These are phyloP conservation scores for Macrochelys suwanniensis DNA, from an alignment of 2,797 vertebrate genomes.

Conservation along the genomic window DNA sequence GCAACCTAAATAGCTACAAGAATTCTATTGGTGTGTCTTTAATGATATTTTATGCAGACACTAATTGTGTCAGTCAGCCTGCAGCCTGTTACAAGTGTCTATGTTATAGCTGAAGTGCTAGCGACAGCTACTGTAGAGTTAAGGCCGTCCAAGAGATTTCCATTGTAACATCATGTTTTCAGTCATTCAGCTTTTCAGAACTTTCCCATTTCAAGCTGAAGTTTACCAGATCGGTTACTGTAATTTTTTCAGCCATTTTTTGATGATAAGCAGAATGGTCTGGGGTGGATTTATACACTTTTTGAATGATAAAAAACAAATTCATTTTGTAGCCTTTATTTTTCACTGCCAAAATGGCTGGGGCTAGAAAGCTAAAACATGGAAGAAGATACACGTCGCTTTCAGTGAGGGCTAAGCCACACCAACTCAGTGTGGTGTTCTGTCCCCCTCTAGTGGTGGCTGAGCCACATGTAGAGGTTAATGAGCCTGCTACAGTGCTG, in stretches of 20 bases:
- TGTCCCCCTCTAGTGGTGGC: background rate
- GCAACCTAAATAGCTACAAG: background rate
- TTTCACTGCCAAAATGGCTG: background rate
- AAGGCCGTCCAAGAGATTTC: background rate
- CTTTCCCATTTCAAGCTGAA: background rate
- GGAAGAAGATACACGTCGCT: background rate
- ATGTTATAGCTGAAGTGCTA: background rate
- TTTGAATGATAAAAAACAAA: background rate
- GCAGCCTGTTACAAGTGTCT: background rate
- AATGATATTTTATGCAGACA: background rate
- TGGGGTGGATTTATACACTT: background rate
- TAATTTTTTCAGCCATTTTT: background rate
- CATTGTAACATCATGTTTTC: background rate
- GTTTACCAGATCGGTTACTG: background rate
- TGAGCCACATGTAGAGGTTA: background rate
- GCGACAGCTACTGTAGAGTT: background rate
- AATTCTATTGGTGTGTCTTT: background rate
- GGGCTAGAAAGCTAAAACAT: background rate
- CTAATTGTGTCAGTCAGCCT: background rate
- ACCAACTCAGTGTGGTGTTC: background rate
- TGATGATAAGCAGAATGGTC: background rate
- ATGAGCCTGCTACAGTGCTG: background rate
- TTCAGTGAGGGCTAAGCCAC: background rate
- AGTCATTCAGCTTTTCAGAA: background rate
- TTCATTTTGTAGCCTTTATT: background rate